Conservation (phyloP, 1,140 invertebrate genomes). For the Parapsyche elsis region DNA sequence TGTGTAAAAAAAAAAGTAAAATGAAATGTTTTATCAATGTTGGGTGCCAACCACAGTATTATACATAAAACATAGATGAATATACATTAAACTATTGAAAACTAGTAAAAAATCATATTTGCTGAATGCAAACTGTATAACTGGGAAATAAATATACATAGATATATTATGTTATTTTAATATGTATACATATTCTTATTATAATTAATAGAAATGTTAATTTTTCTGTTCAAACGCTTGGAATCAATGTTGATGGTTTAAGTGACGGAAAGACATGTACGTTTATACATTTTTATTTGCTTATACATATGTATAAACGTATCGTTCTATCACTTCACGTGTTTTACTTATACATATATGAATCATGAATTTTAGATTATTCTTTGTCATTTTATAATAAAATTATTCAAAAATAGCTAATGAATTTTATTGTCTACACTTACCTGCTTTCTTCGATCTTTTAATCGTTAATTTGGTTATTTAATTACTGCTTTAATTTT, state of each 20-base stretch:
- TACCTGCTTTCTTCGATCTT: neutral
- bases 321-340: constrained; percentile 22
- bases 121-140: constrained; percentile 40
- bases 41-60: constrained; percentile 56
- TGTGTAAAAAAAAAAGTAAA: constrained; percentile 17
- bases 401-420: constrained; percentile 44
- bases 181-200: constrained; percentile 34
- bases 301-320: constrained; percentile 5
- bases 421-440: too few relatives aligned
- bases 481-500: too few relatives aligned
- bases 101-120: constrained; percentile 42
- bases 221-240: constrained; percentile 35
- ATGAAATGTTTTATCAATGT: constrained; percentile 50
- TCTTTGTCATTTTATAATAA: constrained; percentile 57
- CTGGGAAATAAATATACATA: constrained; percentile 31
- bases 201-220: constrained; percentile 28
- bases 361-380: constrained; percentile 55
- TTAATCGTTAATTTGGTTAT: neutral
- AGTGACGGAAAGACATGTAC: constrained; percentile 8
- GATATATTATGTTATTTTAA: constrained; percentile 30
- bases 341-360: constrained; percentile 44
- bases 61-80: constrained; percentile 51
- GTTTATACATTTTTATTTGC: constrained; percentile 9
- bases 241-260: constrained; percentile 30
- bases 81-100: constrained; percentile 48